These are phyloP conservation scores for Riparia riparia DNA, from an alignment of 2,113 vertebrate genomes.

Conservation along the genomic window DNA sequence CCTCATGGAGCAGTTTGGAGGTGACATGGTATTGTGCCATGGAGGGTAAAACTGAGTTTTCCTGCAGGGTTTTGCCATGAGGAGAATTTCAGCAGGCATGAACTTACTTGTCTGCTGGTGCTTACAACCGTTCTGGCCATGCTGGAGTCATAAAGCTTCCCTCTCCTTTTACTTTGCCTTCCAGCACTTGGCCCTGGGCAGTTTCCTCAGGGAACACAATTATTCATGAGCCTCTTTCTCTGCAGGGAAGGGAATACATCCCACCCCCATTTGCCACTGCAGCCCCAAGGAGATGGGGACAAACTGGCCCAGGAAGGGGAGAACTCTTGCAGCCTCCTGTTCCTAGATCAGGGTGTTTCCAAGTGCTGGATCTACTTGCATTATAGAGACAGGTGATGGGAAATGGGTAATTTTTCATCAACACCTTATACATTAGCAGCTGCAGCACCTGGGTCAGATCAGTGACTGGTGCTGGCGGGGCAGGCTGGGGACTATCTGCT, in stretches of 20 bases:
- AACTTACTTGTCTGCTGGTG: neutral
- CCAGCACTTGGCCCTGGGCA: neutral
- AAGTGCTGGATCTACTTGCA: neutral
- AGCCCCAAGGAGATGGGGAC: neutral
- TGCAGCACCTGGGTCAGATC: neutral
- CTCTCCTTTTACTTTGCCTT: neutral
- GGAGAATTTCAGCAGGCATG: neutral
- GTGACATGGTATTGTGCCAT: rapidly evolving
- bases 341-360: neutral
- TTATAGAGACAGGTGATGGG: neutral
- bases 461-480: neutral
- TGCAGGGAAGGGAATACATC: neutral
- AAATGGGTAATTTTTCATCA: neutral
- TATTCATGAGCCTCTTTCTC: neutral
- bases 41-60: neutral
- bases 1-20: neutral
- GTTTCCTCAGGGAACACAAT: neutral
- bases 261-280: neutral
- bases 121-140: neutral
- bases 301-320: neutral
- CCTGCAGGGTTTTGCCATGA: neutral
- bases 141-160: neutral
- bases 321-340: neutral
- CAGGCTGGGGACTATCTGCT: neutral
- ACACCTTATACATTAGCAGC: neutral